Evolutionary conservation across 2,797 vertebrate genomes (phyloP), one percentile per base, ranked within the genome.

Genomic region (Smutsia gigantea): DNA sequence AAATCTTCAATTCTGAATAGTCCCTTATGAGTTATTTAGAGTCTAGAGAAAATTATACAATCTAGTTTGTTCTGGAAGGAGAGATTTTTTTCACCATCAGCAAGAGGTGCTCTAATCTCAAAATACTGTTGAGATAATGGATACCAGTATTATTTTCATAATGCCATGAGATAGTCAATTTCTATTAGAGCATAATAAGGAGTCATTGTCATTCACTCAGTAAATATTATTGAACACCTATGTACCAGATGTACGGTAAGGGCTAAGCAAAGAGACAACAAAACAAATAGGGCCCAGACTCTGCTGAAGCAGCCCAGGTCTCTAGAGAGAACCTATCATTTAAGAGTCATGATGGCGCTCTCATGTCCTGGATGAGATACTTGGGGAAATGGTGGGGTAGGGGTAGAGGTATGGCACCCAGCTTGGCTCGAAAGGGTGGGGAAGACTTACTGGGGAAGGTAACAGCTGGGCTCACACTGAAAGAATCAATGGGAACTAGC

Each of bases 101-200:
- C 29, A 81, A 64, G 51, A 79, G 9, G 4, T 34, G 85, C n/a
- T 46, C 42, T 18, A 69, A 63, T 59, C 42, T 95, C 88, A 94
- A 92, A 97, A 72, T 75, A 82, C 29, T 78, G 13, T 49, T 42
- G 21, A 85, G 49, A 85, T 88, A 94, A 51, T 71, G 51, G 57
- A 64, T 29, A 64, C 61, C 11, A 69, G 1, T 71, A 29, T 64
- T 57, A n/a, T 77, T 69, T 82, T 55, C 12, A 39, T 46, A 82
- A 86, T 87, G 39, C 13, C 78, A 0, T 29, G 29, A 88, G 21
- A 84, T 14, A 25, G 14, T 29, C 42, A 51, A 13, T 90, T 93
- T 96, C 42, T 75, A 42, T 74, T 77, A n/a, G 9, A 64, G 34
- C 7, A 64, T 27, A 53, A 86, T 81, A 82, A 83, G 12, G 25